Percentiles rank a stretch among this genome's conserved stretches.
phyloP scores from a whole-genome alignment of 2,888 invertebrate species.

The Sericinus montela region DNA sequence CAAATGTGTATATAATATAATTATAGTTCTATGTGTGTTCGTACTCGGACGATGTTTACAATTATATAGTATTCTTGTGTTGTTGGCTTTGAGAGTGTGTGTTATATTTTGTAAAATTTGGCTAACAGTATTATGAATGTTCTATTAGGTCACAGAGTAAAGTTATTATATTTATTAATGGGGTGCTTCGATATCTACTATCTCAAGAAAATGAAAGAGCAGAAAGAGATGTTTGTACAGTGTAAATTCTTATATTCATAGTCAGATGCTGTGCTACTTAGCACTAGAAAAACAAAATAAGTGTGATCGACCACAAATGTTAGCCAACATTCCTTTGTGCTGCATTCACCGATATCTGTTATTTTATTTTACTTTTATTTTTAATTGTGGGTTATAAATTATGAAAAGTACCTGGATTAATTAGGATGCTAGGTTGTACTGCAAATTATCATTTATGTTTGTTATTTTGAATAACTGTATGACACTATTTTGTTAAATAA shows the following conservation, averaged over 20 bases:
- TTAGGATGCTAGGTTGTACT: conserved; percentile 78
- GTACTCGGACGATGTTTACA: conserved; percentile 8
- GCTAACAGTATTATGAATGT: conserved; percentile 60
- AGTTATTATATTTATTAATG: conserved; percentile 2
- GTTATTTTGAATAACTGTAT: conserved; percentile 78
- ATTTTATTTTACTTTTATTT: conserved; percentile 43
- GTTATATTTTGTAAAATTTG: conserved; percentile 11
- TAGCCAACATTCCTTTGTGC: conserved; percentile 78
- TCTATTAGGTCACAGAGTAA: conserved; percentile 29
- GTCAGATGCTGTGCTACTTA: conserved; percentile 1
- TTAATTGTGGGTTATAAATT: conserved; percentile 65
- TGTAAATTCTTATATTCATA: not conserved
- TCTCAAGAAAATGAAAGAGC: not conserved
- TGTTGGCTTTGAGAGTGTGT: conserved; percentile 6
- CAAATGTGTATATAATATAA: conserved; percentile 1
- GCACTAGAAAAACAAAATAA: conserved; percentile 16
- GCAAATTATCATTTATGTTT: conserved; percentile 77
- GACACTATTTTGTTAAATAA: conserved; percentile 80
- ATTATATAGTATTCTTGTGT: conserved; percentile 8
- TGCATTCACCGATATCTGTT: conserved; percentile 62
- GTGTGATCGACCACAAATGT: conserved; percentile 35
- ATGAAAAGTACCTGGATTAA: conserved; percentile 78
- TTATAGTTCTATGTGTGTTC: conserved; percentile 12
- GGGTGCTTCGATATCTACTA: conserved; percentile 13
- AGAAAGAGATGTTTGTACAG: conserved; percentile 1